Conservation (phyloP, 2,113 vertebrate genomes). For the Montifringilla adamsi region DNA sequence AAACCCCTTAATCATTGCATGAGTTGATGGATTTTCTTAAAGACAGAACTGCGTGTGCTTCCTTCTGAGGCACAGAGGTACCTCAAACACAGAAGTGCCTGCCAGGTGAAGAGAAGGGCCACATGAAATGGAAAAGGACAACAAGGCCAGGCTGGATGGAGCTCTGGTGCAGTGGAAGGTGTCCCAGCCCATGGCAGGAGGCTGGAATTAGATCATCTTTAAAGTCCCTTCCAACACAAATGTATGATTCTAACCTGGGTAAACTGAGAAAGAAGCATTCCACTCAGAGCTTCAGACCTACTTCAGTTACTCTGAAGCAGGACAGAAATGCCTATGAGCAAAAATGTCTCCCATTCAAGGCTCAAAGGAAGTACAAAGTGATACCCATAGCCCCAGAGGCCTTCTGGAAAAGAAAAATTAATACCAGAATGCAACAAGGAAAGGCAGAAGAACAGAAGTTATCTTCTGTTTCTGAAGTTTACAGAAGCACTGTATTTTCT, state of each 20-base stretch:
- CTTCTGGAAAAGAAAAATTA: not conserved
- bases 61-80: not conserved
- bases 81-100: not conserved
- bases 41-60: not conserved
- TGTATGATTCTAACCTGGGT: not conserved
- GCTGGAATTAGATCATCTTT: not conserved
- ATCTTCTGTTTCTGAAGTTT: not conserved
- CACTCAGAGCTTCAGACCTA: not conserved
- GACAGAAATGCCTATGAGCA: not conserved
- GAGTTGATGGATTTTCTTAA: not conserved
- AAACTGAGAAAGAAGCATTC: not conserved
- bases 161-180: not conserved
- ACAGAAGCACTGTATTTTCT: not conserved
- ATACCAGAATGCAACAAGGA: not conserved
- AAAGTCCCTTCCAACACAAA: not conserved
- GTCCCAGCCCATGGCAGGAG: not conserved
- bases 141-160: not conserved
- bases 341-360: not conserved
- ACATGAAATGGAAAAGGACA: not conserved
- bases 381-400: not conserved
- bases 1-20: not conserved
- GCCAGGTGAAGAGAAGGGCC: not conserved
- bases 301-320: not conserved
- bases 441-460: not conserved
- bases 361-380: not conserved